Base-by-base conservation (phyloP, 2,888 invertebrate species). In the Creontiades dilutus region DNA sequence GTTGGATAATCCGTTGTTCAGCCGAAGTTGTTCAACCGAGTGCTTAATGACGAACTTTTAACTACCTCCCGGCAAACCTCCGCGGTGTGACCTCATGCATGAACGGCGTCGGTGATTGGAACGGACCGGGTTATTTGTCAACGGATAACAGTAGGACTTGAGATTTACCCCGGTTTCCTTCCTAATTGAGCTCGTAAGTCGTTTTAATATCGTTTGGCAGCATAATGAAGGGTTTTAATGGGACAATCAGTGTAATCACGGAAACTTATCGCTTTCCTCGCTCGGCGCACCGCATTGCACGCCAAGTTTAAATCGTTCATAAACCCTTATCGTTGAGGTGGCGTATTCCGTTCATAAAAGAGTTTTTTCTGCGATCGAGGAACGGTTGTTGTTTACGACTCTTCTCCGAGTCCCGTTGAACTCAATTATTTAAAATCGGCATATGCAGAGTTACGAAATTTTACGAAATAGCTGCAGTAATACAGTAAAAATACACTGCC, bases 121-220 rank as follows among this genome's bases (percentile, higher is more conserved):
- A 27, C 27, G 76, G 27, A 57, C 37, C 9, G 16, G 76, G 76
- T 76, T 76, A 76, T 76, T 76, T 76, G 76, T 27, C 14, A 27
- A n/a, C 37, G 37, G 37, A 37, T 37, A 27, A 76, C 27, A 23
- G 76, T 76, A 27, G 76, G 19, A 76, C 27, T 76, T 76, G 2
- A 27, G 76, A 2, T 76, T 27, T 14, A 75, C n/a, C 19, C n/a
- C 19, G 3, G 14, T 84, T 84, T 55, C 84, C 16, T 7, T 84
- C 84, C 84, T 84, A 84, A 84, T 84, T 84, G 84, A 55, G 84
- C 84, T 52, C 84, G 84, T 84, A 84, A 84, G 84, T 52, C 84
- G 84, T 84, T 84, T 84, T 84, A 84, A 84, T 84, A 84, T 13
- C 84, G 84, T 84, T 84, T 55, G 84, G 84, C 84, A 84, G 19